A percentile compares a stretch with the other conserved stretches of the same genome.
phyloP scores from a whole-genome alignment of 2,888 invertebrate genomes.

The Dasypogon diadema region DNA sequence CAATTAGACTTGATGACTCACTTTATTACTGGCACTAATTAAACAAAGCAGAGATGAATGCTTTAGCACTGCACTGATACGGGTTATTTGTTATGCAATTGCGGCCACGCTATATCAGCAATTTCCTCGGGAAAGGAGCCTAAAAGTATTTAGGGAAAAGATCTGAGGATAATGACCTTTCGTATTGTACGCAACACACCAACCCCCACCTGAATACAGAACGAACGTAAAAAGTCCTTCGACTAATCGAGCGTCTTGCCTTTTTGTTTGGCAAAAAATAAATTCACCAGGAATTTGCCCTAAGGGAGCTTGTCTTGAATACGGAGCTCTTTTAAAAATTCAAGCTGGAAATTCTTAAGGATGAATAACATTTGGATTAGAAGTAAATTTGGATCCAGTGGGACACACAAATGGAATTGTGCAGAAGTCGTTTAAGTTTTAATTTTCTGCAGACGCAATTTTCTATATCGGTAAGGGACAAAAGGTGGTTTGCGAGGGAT shows the following conservation, averaged over 20 bases:
- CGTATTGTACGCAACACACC: too few species aligned
- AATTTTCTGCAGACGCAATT: conserved; percentile 1
- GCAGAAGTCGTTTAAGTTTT: conserved; percentile 13
- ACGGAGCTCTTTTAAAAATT: conserved; percentile 14
- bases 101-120: too few species aligned
- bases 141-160: background rate
- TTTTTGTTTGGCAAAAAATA: background rate
- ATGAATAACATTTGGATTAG: conserved; percentile 37
- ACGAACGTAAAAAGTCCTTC: background rate
- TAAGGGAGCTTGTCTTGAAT: conserved; percentile 16
- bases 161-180: too few species aligned
- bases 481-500: too few species aligned
- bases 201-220: background rate
- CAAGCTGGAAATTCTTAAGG: conserved; percentile 10
- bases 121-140: background rate
- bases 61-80: background rate
- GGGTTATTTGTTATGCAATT: background rate
- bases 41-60: background rate
- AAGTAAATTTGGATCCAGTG: conserved; percentile 18
- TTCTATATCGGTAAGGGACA: background rate
- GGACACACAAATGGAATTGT: conserved; percentile 24
- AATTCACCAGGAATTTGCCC: conserved; percentile 16
- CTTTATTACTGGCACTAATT: conserved; percentile 8
- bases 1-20: conserved; percentile 3
- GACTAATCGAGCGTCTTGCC: conserved; percentile 7